Conservation (phyloP, 23 tunicate genomes). For the Ascidia mentula region DNA sequence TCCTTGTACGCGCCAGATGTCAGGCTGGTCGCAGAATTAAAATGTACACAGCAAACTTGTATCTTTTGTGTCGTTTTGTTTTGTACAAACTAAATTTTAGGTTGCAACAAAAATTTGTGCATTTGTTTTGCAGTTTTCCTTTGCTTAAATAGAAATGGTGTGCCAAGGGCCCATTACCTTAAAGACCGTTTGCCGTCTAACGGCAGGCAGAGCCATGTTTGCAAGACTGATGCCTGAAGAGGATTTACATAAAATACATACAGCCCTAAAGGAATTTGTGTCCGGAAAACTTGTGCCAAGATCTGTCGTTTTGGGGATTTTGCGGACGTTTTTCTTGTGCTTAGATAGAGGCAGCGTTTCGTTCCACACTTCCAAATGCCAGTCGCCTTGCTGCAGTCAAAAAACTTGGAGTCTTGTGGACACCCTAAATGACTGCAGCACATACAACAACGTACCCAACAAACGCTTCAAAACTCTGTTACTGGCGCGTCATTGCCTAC, state of each 20-base stretch:
- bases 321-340: slow-evolving; percentile 13
- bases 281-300: slow-evolving; percentile 5
- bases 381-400: not conserved
- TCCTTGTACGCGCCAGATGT: no score
- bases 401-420: not conserved
- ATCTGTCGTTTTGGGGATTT: not conserved
- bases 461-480: slow-evolving; percentile 16
- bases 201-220: slow-evolving; percentile 28
- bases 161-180: not conserved
- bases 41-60: no score
- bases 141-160: no score
- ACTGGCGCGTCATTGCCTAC: slow-evolving; percentile 8
- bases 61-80: no score
- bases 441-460: not conserved
- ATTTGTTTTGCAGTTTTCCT: no score
- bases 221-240: slow-evolving; percentile 18
- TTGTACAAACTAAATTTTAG: no score
- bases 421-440: not conserved
- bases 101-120: no score
- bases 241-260: not conserved
- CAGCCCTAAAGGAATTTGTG: slow-evolving; percentile 13
- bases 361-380: not conserved
- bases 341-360: slow-evolving; percentile 27
- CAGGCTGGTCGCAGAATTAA: no score
- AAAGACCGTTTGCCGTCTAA: not conserved